Evolutionary conservation across 2,113 vertebrate species (phyloP), one percentile per base, ranked within the genome.

Genomic region (Parus major): DNA sequence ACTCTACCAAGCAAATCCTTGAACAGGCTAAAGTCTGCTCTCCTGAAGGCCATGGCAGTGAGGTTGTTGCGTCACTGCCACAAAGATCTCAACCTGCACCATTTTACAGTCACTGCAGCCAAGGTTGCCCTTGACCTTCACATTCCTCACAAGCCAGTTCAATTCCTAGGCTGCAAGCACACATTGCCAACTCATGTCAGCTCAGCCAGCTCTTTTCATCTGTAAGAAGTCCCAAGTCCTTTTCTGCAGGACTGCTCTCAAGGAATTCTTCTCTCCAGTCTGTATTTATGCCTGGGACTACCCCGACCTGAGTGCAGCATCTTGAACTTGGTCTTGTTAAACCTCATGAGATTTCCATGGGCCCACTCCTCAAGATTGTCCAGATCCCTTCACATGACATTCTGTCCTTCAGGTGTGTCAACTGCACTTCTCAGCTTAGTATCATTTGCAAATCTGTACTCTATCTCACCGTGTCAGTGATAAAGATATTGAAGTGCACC

Each of bases 381-480:
- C 21, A 50, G 23, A 21, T 13, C 15, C 28, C 10, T 55, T 47
- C 0, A 0, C 49, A 63, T 16, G 17, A 28, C 29, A 71, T 41
- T 23, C 7, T 11, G 24, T 20, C 16, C n/a, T 35, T 52, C 15
- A 33, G 33, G 18, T 27, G 15, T 28, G 39, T 33, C 33, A 77
- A 29, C 8, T 22, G 17, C 17, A 44, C 36, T 22, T 31, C 44
- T 68, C 63, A 60, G 53, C 27, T 60, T 23, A 35, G 6, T 31
- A 35, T 42, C 13, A 66, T 10, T 31, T 33, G 27, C n/a, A 60
- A 28, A 77, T 27, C 15, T 46, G 39, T 15, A 55, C 12, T 47
- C 0, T 0, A 31, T 29, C 16, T 79, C 56, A 25, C 20, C 41
- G 13, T 5, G 11, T 35, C 49, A 22, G 9, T 46, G 46, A 60